phyloP scores from a whole-genome alignment of 2,797 vertebrate genomes.

The Synaphobranchus kaupii region DNA sequence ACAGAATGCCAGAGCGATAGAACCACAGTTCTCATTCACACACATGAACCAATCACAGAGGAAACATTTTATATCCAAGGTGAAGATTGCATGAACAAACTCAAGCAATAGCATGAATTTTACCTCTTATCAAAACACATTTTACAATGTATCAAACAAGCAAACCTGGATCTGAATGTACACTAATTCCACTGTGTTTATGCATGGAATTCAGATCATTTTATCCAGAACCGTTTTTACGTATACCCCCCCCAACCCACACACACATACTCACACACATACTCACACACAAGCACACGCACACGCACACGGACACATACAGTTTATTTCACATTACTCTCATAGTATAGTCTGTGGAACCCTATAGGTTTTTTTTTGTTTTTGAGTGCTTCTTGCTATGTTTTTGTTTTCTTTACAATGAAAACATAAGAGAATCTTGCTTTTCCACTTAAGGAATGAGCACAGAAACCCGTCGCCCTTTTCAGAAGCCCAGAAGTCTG shows the following conservation, averaged over 20 bases:
- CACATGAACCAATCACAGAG: not conserved
- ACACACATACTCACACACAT: no score
- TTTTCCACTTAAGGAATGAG: not conserved
- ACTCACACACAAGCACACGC: not conserved
- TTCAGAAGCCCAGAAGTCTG: not conserved
- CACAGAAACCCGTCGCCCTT: not conserved
- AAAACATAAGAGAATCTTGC: not conserved
- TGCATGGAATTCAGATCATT: no score
- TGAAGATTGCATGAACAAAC: no score
- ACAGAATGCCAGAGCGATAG: not conserved
- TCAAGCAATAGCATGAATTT: no score
- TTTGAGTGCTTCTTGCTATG: not conserved
- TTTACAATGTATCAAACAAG: no score
- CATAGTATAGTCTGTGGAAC: not conserved
- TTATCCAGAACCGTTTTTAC: no score
- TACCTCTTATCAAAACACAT: no score
- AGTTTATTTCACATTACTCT: not conserved
- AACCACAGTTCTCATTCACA: not conserved
- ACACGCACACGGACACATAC: not conserved
- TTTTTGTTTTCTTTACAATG: not conserved
- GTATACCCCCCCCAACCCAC: no score
- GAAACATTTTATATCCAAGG: no score
- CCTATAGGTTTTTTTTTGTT: not conserved
- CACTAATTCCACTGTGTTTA: no score
- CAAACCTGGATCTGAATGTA: no score